Evolutionary conservation across 2,113 vertebrate species (phyloP).

Genomic region (Corythornis madagascariensis): DNA sequence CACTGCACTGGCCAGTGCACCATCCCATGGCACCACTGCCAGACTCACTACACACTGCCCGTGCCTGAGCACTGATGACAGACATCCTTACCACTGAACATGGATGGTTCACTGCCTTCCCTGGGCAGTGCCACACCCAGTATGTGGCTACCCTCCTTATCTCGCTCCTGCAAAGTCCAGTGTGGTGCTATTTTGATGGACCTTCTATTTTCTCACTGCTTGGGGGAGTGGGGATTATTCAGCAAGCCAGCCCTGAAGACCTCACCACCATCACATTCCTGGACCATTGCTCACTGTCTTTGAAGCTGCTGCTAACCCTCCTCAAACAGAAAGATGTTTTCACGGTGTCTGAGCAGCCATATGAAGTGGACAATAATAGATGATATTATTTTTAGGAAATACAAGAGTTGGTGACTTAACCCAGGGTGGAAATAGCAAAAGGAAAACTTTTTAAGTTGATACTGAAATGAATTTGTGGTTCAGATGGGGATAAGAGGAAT

Average conservation of each 20-base stretch:
- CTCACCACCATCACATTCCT: background rate
- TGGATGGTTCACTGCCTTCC: background rate
- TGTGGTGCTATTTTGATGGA: background rate
- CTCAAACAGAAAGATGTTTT: background rate
- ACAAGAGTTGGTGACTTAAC: background rate
- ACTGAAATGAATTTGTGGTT: background rate
- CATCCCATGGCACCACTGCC: background rate
- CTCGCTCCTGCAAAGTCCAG: background rate
- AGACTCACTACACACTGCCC: background rate
- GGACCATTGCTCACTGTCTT: background rate
- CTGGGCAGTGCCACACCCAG: background rate
- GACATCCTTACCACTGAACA: background rate
- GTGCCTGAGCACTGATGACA: background rate
- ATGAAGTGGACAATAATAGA: background rate
- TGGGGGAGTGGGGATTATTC: background rate
- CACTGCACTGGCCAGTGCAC: background rate
- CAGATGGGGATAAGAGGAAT: slow-evolving; percentile 8
- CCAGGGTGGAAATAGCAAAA: background rate
- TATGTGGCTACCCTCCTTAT: background rate
- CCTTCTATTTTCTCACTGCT: background rate
- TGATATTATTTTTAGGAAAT: background rate
- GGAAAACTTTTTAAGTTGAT: background rate
- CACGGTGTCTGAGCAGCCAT: background rate
- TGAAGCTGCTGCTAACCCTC: background rate
- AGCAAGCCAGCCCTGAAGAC: background rate